Evolutionary conservation across 2,113 vertebrate species (phyloP), one percentile per base, ranked within the genome.

Genomic region (Neoarius graeffei): DNA sequence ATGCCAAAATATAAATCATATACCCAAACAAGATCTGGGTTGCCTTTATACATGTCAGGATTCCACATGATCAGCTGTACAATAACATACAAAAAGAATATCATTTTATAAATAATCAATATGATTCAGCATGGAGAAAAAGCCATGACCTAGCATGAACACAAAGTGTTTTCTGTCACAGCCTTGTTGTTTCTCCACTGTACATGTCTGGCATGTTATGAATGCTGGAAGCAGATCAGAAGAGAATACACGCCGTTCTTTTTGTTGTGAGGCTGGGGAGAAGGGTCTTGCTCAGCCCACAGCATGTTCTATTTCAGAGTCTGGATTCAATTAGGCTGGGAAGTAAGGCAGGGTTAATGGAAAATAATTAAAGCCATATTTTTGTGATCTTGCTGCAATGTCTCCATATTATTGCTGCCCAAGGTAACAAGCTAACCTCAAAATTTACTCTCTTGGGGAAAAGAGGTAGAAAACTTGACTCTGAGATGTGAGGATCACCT

Each of bases 351-450:
- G 79, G 85, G 87, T 90, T 91, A 90, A 91, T 89, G 87, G 66
- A 79, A 87, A 87, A 87, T 88, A 91, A 89, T 90, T 83, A 88
- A 91, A 88, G 67, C 83, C 89, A 88, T 88, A 91, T 91, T 88
- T 91, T 88, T 79, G 23, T 64, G 73, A 71, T 73, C 64, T 90
- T 15, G 35, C 81, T 48, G 35, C 86, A 56, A 74, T 81, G 66
- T 88, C 81, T 88, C 85, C 48, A 15, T n/a, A 35, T 83, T 85
- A 79, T 67, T 82, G 54, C 73, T 87, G 85, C 87, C 77, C 80
- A 52, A 86, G 87, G 85, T 83, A 90, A 85, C 56, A 87, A 71
- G 62, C 59, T 73, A 87, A 82, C 71, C 85, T 79, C 54, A 64
- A 85, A 85, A 79, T 88, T 86, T 62, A n/a, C 10, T 69, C 85